Conservation (phyloP, 2,797 vertebrate species). For the Ctenosaura bakeri region DNA sequence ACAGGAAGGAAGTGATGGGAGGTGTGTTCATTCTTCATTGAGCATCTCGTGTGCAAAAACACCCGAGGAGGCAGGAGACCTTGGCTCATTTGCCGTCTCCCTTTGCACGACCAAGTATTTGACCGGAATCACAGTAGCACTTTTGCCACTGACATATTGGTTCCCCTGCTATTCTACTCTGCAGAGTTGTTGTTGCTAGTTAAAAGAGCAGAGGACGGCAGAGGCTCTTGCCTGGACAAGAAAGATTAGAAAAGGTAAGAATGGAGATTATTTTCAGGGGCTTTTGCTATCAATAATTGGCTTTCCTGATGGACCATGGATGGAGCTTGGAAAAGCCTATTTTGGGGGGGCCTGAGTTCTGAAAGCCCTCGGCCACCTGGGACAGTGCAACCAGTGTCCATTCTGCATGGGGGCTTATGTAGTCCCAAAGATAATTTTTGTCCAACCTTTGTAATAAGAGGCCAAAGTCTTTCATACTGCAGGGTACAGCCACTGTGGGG, state of each 20-base stretch:
- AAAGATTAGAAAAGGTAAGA: slow-evolving; percentile 1
- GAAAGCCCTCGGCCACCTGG: too few species aligned
- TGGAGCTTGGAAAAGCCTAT: too few species aligned
- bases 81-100: background rate
- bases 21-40: background rate
- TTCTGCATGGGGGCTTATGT: too few species aligned
- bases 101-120: background rate
- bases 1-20: background rate
- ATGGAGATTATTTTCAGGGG: too few species aligned
- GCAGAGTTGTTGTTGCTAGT: too few species aligned
- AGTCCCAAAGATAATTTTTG: too few species aligned
- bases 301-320: background rate
- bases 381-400: too few species aligned
- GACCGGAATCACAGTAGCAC: background rate
- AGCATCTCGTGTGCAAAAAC: background rate
- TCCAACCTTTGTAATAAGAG: background rate
- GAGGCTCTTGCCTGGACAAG: too few species aligned
- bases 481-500: too few species aligned
- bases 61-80: background rate
- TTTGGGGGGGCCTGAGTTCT: too few species aligned
- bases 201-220: background rate
- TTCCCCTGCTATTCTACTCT: background rate
- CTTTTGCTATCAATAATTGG: too few species aligned
- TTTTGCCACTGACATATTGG: too few species aligned
- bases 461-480: background rate